Evolutionary conservation across 2,888 invertebrate genomes (phyloP).

Genomic region (Diabrotica balteata): DNA sequence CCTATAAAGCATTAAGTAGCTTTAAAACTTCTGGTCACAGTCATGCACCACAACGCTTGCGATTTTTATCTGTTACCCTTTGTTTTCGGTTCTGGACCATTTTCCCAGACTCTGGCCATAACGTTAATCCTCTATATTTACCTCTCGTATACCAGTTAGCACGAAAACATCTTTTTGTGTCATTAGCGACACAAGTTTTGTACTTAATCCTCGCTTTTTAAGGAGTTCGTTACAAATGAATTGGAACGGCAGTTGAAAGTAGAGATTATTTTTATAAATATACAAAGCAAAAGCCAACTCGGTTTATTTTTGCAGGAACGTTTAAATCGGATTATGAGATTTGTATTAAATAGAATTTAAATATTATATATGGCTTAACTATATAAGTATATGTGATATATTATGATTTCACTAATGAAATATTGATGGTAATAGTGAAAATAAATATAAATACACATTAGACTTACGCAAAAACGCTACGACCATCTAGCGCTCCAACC

Average conservation of each 20-base stretch:
- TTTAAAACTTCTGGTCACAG: background rate
- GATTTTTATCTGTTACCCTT: background rate
- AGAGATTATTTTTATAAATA: too few relatives aligned
- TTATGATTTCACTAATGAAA: too few relatives aligned
- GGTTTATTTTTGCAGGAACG: too few relatives aligned
- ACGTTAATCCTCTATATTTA: background rate
- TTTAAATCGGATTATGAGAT: too few relatives aligned
- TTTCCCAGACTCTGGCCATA: background rate
- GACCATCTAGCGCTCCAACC: too few relatives aligned
- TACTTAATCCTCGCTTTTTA: background rate
- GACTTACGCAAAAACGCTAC: too few relatives aligned
- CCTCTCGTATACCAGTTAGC: background rate
- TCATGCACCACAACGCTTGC: background rate
- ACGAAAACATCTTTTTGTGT: background rate
- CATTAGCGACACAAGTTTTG: background rate
- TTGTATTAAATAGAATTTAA: too few relatives aligned
- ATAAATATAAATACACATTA: too few relatives aligned
- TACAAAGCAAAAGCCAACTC: too few relatives aligned
- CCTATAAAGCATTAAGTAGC: background rate
- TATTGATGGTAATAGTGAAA: too few relatives aligned
- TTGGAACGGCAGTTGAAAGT: background rate
- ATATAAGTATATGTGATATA: too few relatives aligned
- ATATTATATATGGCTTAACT: too few relatives aligned
- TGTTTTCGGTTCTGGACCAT: background rate
- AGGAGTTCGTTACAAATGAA: background rate